Evolutionary conservation across 1,140 invertebrate genomes (phyloP).

Genomic region (Oryctes rhinoceros): DNA sequence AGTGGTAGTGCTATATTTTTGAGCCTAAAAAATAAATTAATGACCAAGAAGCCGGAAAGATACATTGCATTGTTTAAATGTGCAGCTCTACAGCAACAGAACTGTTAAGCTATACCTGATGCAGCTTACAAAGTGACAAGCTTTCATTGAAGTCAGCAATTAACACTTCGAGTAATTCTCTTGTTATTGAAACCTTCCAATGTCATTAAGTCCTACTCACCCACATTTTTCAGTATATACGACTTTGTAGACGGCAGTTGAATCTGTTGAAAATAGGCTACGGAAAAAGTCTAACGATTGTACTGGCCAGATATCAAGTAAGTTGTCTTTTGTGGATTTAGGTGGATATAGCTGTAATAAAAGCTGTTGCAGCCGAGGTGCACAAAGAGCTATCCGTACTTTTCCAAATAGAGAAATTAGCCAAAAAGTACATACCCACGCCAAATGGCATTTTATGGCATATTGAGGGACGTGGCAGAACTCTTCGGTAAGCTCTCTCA

Average conservation of each 20-base stretch:
- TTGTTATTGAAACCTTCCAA: background rate
- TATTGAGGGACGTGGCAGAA: slow-evolving; percentile 35
- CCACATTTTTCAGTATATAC: slow-evolving; percentile 32
- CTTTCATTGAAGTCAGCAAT: too few relatives aligned
- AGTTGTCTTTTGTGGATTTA: background rate
- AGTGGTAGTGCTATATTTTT: too few relatives aligned
- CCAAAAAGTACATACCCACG: background rate
- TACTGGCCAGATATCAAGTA: slow-evolving; percentile 11
- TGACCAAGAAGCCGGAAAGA: too few relatives aligned
- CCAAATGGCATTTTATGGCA: slow-evolving; percentile 41
- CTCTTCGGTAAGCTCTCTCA: background rate
- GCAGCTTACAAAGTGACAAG: too few relatives aligned
- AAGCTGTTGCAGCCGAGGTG: background rate
- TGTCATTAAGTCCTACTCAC: background rate
- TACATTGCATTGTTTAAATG: too few relatives aligned
- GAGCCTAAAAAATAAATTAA: too few relatives aligned
- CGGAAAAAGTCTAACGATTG: slow-evolving; percentile 3
- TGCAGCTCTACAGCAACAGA: too few relatives aligned
- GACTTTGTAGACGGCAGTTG: background rate
- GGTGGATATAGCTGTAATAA: slow-evolving; percentile 30
- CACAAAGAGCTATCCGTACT: too few relatives aligned
- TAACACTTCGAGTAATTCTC: too few relatives aligned
- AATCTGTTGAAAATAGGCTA: background rate
- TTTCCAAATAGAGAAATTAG: too few relatives aligned
- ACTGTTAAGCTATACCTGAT: too few relatives aligned